Evolutionary conservation across 2,888 invertebrate species (phyloP), one percentile per base, ranked within the genome.

Genomic region (Morpho helenor): DNA sequence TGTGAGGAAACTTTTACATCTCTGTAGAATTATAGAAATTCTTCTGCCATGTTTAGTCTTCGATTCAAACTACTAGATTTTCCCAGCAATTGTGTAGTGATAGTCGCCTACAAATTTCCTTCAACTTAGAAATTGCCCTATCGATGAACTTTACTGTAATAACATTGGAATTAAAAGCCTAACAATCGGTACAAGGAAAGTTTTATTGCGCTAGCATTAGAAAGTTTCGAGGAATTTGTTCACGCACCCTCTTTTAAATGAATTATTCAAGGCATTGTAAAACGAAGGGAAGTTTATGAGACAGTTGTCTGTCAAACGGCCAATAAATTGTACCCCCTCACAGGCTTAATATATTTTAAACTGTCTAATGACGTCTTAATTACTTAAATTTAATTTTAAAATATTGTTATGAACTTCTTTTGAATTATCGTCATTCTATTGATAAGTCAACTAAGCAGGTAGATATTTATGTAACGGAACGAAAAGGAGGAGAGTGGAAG

Each of bases 261-360:
- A 70, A 70, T 71, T 60, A 70, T 71, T 68, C 71, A 71, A 63
- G 57, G 61, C 64, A 62, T 57, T 66, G 64, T 56, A 59, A 66
- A 64, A 59, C 60, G 62, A 50, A 62, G 59, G 65, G 59, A 64
- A 65, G 60, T 64, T 65, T 61, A 64, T 51, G 64, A 63, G 65
- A 63, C 68, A 66, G 63, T 66, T 69, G 69, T 67, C 69, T 61
- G 62, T 71, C 68, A 64, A 65, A 61, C 62, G 67, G 70, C 64
- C 69, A 70, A 70, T 70, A 67, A 67, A 47, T 49, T 49, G 55
- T 49, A 39, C 23, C 55, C 47, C 43, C 54, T 44, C 16, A n/a
- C 39, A 7, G 49, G 49, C 49, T 49, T 55, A 49, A 55, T 55
- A 55, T 31, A 44, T 41, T 47, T 53, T 31, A 55, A 55, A n/a